These are phyloP conservation scores for Oryzias javanicus DNA, from an alignment of 2,113 vertebrate species.

Conservation along the genomic window DNA sequence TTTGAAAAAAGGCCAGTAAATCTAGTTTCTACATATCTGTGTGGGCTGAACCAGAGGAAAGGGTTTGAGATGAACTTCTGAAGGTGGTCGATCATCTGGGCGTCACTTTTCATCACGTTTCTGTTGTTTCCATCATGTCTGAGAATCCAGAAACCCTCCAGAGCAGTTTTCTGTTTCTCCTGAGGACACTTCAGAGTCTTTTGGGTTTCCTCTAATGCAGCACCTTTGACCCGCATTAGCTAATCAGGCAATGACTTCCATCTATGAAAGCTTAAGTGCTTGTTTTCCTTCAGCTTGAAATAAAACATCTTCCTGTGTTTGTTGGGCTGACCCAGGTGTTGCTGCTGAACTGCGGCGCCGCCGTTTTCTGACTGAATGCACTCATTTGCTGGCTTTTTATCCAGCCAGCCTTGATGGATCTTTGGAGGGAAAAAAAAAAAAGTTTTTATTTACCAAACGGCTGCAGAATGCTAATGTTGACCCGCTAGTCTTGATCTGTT, in stretches of 20 bases:
- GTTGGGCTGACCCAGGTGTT: slow-evolving; percentile 5
- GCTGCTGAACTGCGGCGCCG: slow-evolving; percentile 12
- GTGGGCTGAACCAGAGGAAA: too few species aligned
- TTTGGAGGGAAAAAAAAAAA: slow-evolving; percentile 9
- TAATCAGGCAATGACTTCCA: slow-evolving; percentile 38
- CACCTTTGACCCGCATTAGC: slow-evolving; percentile 50
- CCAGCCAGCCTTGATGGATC: neutral
- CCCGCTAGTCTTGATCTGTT: too few species aligned
- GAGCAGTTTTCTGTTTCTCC: too few species aligned
- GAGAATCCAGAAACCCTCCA: too few species aligned
- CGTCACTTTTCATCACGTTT: too few species aligned
- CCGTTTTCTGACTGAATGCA: slow-evolving; percentile 11
- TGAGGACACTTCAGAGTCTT: slow-evolving; percentile 21
- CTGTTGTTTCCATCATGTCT: too few species aligned
- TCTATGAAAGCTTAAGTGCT: slow-evolving; percentile 51
- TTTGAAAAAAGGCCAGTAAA: too few species aligned
- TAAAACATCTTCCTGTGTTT: slow-evolving; percentile 40
- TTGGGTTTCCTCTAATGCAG: slow-evolving; percentile 28
- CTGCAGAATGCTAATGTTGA: neutral
- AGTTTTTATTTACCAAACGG: slow-evolving; percentile 1
- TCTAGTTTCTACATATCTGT: too few species aligned
- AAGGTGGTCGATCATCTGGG: too few species aligned
- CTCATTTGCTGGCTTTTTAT: slow-evolving; percentile 1
- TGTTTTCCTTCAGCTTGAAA: slow-evolving; percentile 47
- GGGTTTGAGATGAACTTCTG: too few species aligned